Conservation (phyloP, 2,888 invertebrate species). For the Ceriagrion tenellum region DNA sequence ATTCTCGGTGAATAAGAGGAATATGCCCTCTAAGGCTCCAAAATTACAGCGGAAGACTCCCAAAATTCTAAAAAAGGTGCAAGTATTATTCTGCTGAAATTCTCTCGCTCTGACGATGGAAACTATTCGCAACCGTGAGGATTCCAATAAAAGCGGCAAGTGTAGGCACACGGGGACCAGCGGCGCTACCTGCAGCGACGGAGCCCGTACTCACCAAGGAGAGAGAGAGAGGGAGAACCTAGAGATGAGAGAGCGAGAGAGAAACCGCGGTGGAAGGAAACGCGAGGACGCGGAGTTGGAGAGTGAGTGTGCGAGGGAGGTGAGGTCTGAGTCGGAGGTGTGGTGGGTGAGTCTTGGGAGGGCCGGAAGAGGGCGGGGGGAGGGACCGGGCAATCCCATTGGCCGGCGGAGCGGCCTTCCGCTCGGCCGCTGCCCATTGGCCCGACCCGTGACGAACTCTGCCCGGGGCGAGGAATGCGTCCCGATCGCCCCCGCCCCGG, state of each 20-base stretch:
- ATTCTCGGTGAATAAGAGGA: too few relatives aligned
- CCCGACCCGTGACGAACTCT: conserved; percentile 50
- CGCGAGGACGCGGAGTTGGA: not conserved
- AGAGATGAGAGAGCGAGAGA: not conserved
- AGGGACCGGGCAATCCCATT: conserved; percentile 40
- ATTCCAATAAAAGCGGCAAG: not conserved
- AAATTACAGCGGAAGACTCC: too few relatives aligned
- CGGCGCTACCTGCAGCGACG: conserved; percentile 40
- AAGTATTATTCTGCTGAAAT: too few relatives aligned
- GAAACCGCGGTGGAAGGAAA: not conserved
- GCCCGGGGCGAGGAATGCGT: conserved; percentile 51
- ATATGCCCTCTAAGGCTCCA: too few relatives aligned
- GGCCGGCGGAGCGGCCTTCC: conserved; percentile 49
- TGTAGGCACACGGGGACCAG: not conserved
- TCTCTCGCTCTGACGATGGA: not conserved
- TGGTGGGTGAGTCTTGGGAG: not conserved
- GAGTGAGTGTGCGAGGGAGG: not conserved
- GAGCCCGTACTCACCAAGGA: not conserved
- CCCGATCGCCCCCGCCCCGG: conserved; percentile 28
- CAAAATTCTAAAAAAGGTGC: too few relatives aligned
- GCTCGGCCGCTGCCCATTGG: conserved; percentile 58
- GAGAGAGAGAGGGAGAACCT: conserved; percentile 11
- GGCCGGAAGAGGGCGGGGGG: conserved; percentile 56
- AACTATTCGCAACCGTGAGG: not conserved
- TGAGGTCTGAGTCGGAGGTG: not conserved